Conservation (phyloP, 2,113 vertebrate species). For the Zeus faber region DNA sequence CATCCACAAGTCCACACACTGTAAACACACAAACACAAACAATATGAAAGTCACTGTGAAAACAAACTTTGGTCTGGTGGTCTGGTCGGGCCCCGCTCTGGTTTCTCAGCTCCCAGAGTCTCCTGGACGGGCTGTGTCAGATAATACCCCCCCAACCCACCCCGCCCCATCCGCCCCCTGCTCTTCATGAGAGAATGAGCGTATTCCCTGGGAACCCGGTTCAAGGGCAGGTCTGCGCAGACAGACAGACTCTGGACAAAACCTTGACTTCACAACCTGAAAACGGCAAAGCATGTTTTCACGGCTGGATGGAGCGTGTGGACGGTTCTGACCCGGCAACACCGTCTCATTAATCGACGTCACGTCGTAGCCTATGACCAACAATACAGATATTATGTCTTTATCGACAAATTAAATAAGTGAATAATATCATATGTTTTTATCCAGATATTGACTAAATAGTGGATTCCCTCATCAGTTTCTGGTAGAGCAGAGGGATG, state of each 20-base stretch:
- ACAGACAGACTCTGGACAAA: conserved; percentile 61
- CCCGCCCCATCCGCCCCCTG: no score
- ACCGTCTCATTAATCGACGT: no score
- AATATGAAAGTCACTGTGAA: conserved; percentile 68
- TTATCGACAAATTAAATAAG: no score
- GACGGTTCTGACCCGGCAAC: conserved; percentile 54
- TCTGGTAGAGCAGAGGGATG: no score
- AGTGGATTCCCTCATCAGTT: no score
- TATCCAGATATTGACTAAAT: no score
- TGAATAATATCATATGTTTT: no score
- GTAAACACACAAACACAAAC: conserved; percentile 53
- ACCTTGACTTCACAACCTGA: conserved; percentile 65
- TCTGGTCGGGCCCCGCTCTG: conserved; percentile 61
- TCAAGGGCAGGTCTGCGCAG: conserved; percentile 75
- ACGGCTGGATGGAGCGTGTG: conserved; percentile 54
- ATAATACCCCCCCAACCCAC: conserved; percentile 69
- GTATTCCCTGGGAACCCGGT: conserved; percentile 72
- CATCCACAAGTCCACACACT: conserved; percentile 39
- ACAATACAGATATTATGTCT: no score
- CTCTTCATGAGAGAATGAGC: conserved; percentile 71
- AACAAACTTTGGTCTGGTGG: conserved; percentile 68
- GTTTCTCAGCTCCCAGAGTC: conserved; percentile 41
- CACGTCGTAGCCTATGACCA: no score
- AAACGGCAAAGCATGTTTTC: conserved; percentile 54
- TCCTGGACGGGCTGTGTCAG: conserved; percentile 60